Percentiles rank a stretch among this genome's conserved stretches.
These are phyloP conservation scores for Timandra comae DNA, from an alignment of 2,888 invertebrate genomes.

Conservation along the genomic window DNA sequence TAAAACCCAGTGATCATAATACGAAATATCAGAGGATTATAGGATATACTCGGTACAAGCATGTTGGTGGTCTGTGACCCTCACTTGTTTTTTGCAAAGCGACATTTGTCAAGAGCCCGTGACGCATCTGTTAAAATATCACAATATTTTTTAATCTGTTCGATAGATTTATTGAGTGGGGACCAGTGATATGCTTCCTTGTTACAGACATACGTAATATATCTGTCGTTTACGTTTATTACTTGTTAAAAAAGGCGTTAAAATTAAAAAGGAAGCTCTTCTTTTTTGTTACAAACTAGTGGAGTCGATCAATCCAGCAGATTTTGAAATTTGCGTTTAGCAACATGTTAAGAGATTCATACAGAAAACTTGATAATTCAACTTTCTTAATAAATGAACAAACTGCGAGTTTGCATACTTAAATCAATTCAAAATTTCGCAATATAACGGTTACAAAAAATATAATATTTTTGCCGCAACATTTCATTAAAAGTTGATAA, in stretches of 20 bases:
- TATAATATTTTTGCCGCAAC: too few species aligned
- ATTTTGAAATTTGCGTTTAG: too few species aligned
- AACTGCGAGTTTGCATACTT: too few species aligned
- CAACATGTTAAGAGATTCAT: too few species aligned
- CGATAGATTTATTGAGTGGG: constrained; percentile 11
- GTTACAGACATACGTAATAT: constrained; percentile 14
- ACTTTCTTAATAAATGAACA: too few species aligned
- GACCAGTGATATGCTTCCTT: constrained; percentile 7
- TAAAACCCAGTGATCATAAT: constrained; percentile 70
- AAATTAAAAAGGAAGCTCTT: background rate
- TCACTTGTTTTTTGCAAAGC: constrained; percentile 46
- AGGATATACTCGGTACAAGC: constrained; percentile 55
- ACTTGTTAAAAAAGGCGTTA: background rate
- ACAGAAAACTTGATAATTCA: too few species aligned
- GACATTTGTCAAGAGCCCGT: constrained; percentile 49
- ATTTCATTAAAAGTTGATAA: too few species aligned
- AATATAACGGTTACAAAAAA: too few species aligned
- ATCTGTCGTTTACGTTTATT: constrained; percentile 11
- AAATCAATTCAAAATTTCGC: too few species aligned
- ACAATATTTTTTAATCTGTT: constrained; percentile 15
- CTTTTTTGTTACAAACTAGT: too few species aligned
- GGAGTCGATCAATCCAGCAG: too few species aligned
- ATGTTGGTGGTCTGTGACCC: constrained; percentile 64
- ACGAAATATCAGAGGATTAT: constrained; percentile 60
- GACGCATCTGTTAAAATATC: constrained; percentile 47